Conservation (phyloP, 2,888 invertebrate genomes). For the Sinohyriopsis cumingii region DNA sequence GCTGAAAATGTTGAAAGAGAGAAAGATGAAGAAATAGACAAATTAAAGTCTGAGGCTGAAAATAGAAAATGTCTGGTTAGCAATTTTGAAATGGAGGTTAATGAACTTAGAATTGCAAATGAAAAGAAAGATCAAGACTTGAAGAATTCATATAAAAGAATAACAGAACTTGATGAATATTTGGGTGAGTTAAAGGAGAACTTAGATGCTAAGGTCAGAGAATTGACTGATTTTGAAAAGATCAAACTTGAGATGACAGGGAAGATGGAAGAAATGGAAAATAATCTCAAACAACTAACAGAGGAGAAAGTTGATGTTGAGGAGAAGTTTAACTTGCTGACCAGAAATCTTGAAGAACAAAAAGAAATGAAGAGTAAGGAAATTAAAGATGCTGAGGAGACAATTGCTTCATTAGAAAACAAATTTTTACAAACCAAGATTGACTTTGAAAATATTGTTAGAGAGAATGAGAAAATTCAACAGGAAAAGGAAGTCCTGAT, state of each 20-base stretch:
- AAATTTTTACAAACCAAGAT: too few relatives aligned
- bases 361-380: background rate
- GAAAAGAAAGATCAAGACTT: slow-evolving; percentile 5
- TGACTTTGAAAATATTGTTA: background rate
- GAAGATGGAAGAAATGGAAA: slow-evolving; percentile 5
- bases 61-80: slow-evolving; percentile 11
- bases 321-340: background rate
- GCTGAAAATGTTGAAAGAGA: slow-evolving; percentile 3
- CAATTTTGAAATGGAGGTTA: background rate
- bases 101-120: slow-evolving; percentile 8
- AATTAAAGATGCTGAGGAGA: slow-evolving; percentile 1
- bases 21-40: slow-evolving; percentile 7
- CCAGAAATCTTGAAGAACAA: too few relatives aligned
- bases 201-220: slow-evolving; percentile 4
- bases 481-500: slow-evolving; percentile 12
- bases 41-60: slow-evolving; percentile 9
- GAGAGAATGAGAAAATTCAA: slow-evolving; percentile 14
- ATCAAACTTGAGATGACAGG: slow-evolving; percentile 7
- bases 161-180: slow-evolving; percentile 4
- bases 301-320: background rate
- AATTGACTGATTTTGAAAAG: slow-evolving; percentile 3
- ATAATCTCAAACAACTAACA: slow-evolving; percentile 3
- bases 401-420: background rate
- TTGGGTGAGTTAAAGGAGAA: slow-evolving; percentile 5
- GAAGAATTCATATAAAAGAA: slow-evolving; percentile 3